phyloP scores from a whole-genome alignment of 2,113 vertebrate genomes.

The Lamprologus callipterus region DNA sequence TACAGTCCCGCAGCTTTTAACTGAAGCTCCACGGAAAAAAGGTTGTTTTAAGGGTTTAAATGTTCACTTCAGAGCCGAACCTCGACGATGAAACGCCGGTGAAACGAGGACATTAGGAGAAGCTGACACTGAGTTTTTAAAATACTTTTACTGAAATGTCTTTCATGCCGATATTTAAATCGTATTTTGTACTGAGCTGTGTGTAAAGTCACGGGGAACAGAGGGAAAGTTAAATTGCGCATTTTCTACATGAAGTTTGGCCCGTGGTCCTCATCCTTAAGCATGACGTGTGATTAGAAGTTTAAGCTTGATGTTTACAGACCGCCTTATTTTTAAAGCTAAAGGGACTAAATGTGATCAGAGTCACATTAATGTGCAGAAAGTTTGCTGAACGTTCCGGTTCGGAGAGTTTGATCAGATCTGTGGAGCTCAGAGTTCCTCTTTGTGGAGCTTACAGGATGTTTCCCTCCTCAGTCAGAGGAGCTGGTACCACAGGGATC shows the following conservation, averaged over 20 bases:
- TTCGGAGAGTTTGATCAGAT: background rate
- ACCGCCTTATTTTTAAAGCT: background rate
- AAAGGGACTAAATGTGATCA: background rate
- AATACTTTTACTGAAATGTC: rapidly evolving
- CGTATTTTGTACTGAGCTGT: background rate
- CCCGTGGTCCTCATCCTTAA: background rate
- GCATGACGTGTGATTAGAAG: conserved; percentile 18
- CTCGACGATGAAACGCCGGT: rapidly evolving
- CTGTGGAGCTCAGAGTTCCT: background rate
- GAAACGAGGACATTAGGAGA: background rate
- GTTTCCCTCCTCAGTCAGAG: background rate
- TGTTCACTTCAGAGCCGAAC: background rate
- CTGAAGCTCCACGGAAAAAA: rapidly evolving
- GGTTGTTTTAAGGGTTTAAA: rapidly evolving
- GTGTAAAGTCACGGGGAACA: background rate
- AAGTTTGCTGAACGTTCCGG: background rate
- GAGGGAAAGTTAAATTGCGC: background rate
- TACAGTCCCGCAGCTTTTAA: background rate
- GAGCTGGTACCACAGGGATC: background rate
- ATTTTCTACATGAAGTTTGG: background rate
- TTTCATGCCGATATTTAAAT: background rate
- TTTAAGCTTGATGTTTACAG: background rate
- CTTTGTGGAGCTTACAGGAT: background rate
- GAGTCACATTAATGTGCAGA: background rate
- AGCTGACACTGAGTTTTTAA: background rate